These are phyloP conservation scores for Leptobrachium ailaonicum DNA, from an alignment of 2,113 vertebrate species.

Conservation along the genomic window DNA sequence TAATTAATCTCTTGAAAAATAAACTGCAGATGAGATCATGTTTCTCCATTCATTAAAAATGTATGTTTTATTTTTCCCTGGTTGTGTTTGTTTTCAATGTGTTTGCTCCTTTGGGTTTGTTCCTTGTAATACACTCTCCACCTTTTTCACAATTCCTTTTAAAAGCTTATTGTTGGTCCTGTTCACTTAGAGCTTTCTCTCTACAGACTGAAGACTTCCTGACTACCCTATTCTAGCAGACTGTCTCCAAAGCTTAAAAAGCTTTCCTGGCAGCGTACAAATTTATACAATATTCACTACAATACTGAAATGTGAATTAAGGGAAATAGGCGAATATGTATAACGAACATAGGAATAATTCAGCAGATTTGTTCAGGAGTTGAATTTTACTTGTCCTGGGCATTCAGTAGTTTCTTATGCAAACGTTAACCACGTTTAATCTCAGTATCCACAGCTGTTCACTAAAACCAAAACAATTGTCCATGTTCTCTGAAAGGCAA, in stretches of 20 bases:
- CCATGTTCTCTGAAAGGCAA: too few species aligned
- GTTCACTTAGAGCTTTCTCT: slow-evolving; percentile 17
- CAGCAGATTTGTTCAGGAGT: background rate
- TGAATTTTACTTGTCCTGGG: slow-evolving; percentile 15
- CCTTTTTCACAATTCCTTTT: background rate
- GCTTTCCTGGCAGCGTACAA: slow-evolving; percentile 31
- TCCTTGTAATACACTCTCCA: background rate
- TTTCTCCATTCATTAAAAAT: too few species aligned
- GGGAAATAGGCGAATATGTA: slow-evolving; percentile 27
- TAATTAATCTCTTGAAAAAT: too few species aligned
- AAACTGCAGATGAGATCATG: too few species aligned
- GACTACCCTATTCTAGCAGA: slow-evolving; percentile 6
- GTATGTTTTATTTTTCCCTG: too few species aligned
- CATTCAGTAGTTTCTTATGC: background rate
- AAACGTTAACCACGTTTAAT: too few species aligned
- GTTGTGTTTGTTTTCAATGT: too few species aligned
- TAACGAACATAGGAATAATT: slow-evolving; percentile 17
- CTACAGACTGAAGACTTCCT: slow-evolving; percentile 25
- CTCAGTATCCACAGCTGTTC: too few species aligned
- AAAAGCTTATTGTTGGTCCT: slow-evolving; percentile 1
- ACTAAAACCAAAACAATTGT: too few species aligned
- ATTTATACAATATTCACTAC: slow-evolving; percentile 29
- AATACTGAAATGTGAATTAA: slow-evolving; percentile 11
- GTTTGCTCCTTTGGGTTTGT: background rate
- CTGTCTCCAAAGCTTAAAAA: slow-evolving; percentile 34